phyloP scores from a whole-genome alignment of 1,140 invertebrate species.

The Drosophila saltans region DNA sequence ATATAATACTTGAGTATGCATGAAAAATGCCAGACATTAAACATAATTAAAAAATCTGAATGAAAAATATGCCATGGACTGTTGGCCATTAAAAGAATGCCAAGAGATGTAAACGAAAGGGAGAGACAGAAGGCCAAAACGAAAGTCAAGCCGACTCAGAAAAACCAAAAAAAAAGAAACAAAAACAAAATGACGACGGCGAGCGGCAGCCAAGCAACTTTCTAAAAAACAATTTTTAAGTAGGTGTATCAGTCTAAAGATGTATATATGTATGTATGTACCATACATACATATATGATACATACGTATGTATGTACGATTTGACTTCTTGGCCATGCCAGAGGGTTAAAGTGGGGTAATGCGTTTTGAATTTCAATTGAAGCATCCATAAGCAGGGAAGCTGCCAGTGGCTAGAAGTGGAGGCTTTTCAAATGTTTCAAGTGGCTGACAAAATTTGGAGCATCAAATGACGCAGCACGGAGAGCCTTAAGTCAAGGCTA shows the following conservation, averaged over 20 bases:
- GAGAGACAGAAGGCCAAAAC: constrained; percentile 51
- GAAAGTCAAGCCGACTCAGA: constrained; percentile 60
- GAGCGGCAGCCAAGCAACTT: constrained; percentile 68
- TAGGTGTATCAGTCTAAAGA: constrained; percentile 77
- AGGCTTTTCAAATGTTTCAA: constrained; percentile 53
- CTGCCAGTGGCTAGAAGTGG: constrained; percentile 30
- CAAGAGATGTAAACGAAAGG: constrained; percentile 38
- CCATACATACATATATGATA: not conserved
- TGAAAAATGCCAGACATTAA: constrained; percentile 36
- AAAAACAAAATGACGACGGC: constrained; percentile 38
- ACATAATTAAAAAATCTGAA: constrained; percentile 61
- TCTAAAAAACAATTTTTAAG: constrained; percentile 65
- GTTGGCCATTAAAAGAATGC: constrained; percentile 63
- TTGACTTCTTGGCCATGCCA: constrained; percentile 23
- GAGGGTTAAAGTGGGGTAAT: constrained; percentile 61
- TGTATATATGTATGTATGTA: not conserved
- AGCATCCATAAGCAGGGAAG: constrained; percentile 28
- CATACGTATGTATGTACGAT: not conserved
- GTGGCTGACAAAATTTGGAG: constrained; percentile 67
- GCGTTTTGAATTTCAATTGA: constrained; percentile 74
- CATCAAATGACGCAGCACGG: constrained; percentile 68
- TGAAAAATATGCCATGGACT: constrained; percentile 35
- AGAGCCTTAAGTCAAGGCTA: constrained; percentile 63
- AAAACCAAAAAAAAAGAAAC: constrained; percentile 18
- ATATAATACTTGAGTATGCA: constrained; percentile 43